These are phyloP conservation scores for Pelagia noctiluca DNA, from an alignment of 30 jellyfish, hydroid and myxozoan genomes.

Conservation along the genomic window DNA sequence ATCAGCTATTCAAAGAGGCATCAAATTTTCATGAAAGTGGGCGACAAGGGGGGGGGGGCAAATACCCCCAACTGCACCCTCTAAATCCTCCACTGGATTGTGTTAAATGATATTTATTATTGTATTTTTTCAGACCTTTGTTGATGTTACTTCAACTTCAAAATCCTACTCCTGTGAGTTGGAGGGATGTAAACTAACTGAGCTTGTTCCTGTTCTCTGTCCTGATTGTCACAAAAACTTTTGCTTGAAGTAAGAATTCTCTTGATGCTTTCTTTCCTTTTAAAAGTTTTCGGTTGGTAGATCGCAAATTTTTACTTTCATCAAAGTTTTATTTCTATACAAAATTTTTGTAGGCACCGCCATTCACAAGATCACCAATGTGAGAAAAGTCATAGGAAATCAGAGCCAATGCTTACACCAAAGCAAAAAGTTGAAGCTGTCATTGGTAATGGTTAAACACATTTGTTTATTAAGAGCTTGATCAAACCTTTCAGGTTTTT, in stretches of 20 bases:
- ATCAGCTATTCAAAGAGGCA: no score
- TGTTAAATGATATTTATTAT: no score
- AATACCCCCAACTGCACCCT: no score
- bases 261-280: neutral
- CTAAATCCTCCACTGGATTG: no score
- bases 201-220: conserved; percentile 55
- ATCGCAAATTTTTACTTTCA: neutral
- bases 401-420: conserved; percentile 11
- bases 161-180: conserved; percentile 26
- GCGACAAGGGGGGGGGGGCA: no score
- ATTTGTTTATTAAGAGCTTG: no score
- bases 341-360: conserved; percentile 33
- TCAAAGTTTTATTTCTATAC: no score
- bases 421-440: conserved; percentile 54
- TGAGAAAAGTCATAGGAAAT: conserved; percentile 4
- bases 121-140: conserved; percentile 21
- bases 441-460: conserved; percentile 15
- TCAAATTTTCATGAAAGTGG: no score
- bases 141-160: neutral
- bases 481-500: no score
- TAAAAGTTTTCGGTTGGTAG: neutral
- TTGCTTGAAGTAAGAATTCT: conserved; percentile 40
- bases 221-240: conserved; percentile 58
- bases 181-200: conserved; percentile 31
- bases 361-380: conserved; percentile 58